Evolutionary conservation across 1,140 invertebrate species (phyloP), one percentile per base, ranked within the genome.

Genomic region (Sitodiplosis mosellana): DNA sequence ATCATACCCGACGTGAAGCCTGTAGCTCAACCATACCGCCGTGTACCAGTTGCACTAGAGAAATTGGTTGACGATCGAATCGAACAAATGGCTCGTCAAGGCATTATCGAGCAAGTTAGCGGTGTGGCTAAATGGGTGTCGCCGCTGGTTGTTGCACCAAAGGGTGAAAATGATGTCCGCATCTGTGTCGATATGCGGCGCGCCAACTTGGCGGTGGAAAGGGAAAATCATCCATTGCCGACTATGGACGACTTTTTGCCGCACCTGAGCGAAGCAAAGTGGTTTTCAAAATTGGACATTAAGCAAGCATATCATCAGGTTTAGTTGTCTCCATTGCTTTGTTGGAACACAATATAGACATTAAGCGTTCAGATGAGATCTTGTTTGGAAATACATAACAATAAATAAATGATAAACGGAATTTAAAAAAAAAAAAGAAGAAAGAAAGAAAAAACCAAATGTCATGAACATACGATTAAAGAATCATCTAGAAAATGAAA

Each of bases 171-270:
- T n/a, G n/a, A n/a, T n/a, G n/a, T n/a, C n/a, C n/a, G n/a, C n/a
- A n/a, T n/a, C n/a, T n/a, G n/a, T n/a, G n/a, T n/a, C n/a, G n/a
- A n/a, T n/a, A n/a, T 67, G 59, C 49, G 64, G 15, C 15, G 50
- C 33, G 64, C 59, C 1, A 64, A 63, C 48, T 36, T 54, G 53
- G 64, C 64, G 0, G 61, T 67, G 7, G 15, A 53, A 46, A 46
- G 59, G 40, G 56, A 64, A 50, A 57, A 64, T 21, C 59, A 61
- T 45, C 58, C 58, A 37, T 42, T 61, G 22, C 58, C 64, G 5
- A 59, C 58, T 18, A 59, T 67, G 54, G 56, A 51, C 36, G 54
- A 58, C 33, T 45, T 56, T 34, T 36, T 59, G n/a, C n/a, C n/a
- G n/a, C n/a, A n/a, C n/a, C n/a, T n/a, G n/a, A n/a, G n/a, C n/a